A percentile compares a stretch with the other conserved stretches of the same genome.
Conservation (phyloP, 2,113 vertebrate species). For the Sylvia atricapilla region DNA sequence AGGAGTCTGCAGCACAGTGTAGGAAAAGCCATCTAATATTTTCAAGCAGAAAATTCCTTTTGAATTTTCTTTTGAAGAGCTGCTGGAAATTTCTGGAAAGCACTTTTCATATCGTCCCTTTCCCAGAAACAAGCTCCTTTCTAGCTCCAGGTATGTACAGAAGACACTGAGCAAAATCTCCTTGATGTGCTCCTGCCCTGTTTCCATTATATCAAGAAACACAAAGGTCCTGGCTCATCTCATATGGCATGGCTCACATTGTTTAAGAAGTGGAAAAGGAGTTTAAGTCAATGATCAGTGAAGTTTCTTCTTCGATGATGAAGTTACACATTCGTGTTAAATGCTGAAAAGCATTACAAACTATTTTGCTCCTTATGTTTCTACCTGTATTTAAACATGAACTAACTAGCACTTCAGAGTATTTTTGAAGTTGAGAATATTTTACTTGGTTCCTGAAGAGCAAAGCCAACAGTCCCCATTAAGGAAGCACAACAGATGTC, state of each 20-base stretch:
- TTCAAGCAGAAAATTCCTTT: constrained; percentile 31
- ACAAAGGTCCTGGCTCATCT: background rate
- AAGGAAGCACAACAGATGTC: constrained; percentile 56
- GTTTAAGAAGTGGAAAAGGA: background rate
- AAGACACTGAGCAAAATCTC: background rate
- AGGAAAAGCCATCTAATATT: background rate
- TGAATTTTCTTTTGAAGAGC: background rate
- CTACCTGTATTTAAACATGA: background rate
- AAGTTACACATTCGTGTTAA: background rate
- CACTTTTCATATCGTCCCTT: background rate
- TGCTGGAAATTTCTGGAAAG: constrained; percentile 24
- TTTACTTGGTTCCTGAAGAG: constrained; percentile 35
- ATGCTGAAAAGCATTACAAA: background rate
- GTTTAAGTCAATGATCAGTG: background rate
- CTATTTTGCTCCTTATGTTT: background rate
- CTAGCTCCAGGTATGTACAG: background rate
- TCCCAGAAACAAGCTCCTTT: background rate
- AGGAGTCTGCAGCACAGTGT: background rate
- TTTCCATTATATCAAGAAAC: background rate
- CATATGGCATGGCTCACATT: rapidly evolving
- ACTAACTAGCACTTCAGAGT: background rate
- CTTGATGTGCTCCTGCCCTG: rapidly evolving
- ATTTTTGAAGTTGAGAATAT: constrained; percentile 17
- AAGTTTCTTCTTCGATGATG: background rate
- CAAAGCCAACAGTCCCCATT: constrained; percentile 31